These are phyloP conservation scores for Micronisus gabar DNA, from an alignment of 2,113 vertebrate genomes.

Conservation along the genomic window DNA sequence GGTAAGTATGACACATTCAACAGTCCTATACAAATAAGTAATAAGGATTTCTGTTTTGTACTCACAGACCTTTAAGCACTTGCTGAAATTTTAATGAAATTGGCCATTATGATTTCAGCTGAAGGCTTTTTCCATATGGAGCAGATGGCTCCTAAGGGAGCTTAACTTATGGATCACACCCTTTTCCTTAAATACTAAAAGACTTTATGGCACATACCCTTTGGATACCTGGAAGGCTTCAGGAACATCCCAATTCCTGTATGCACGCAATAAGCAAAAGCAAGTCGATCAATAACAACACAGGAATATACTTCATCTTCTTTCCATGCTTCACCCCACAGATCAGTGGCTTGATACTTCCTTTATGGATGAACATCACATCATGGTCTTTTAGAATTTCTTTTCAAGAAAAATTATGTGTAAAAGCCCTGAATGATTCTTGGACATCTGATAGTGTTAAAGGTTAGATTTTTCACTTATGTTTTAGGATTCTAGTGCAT, in stretches of 20 bases:
- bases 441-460: not conserved
- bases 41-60: not conserved
- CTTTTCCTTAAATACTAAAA: not conserved
- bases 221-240: not conserved
- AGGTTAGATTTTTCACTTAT: not conserved
- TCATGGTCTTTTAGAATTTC: not conserved
- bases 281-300: not conserved
- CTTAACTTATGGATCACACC: not conserved
- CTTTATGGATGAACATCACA: not conserved
- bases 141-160: not conserved
- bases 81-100: not conserved
- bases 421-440: not conserved
- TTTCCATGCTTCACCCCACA: not conserved
- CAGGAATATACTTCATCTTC: not conserved
- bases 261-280: not conserved
- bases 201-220: not conserved
- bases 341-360: not conserved
- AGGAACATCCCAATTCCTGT: not conserved
- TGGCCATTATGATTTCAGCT: not conserved
- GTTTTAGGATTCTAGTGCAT: slow-evolving; percentile 4
- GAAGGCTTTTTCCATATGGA: not conserved
- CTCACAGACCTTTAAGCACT: not conserved
- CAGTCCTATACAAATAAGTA: not conserved
- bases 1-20: not conserved
- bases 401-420: not conserved